Conservation (phyloP, 2,888 invertebrate genomes). For the Leucophenga maculata region DNA sequence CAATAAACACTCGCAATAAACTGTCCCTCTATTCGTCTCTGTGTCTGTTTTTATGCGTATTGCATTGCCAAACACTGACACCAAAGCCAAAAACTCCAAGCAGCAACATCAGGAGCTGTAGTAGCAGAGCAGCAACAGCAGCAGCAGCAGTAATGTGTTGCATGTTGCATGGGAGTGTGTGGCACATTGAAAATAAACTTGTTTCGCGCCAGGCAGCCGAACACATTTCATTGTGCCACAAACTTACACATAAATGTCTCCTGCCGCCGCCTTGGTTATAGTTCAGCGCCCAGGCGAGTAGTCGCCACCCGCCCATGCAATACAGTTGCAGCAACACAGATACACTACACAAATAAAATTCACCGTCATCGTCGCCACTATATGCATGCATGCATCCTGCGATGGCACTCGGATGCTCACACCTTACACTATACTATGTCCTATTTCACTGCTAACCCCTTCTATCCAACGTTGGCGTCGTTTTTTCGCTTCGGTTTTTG, state of each 20-base stretch:
- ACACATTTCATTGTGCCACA: not conserved
- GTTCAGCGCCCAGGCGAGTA: not conserved
- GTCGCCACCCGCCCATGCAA: not conserved
- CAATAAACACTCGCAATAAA: too few species aligned
- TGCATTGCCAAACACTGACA: conserved; percentile 23
- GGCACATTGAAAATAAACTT: conserved; percentile 16
- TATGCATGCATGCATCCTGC: not conserved
- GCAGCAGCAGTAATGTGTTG: not conserved
- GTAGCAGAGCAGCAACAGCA: not conserved
- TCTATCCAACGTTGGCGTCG: not conserved
- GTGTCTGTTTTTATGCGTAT: conserved; percentile 9
- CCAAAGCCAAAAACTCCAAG: conserved; percentile 23
- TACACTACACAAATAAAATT: too few species aligned
- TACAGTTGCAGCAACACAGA: not conserved
- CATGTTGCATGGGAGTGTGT: not conserved
- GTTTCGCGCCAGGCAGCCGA: conserved; percentile 22
- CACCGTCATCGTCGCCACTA: not conserved
- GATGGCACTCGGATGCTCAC: not conserved
- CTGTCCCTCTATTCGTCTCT: not conserved
- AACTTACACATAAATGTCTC: too few species aligned
- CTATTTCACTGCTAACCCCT: not conserved
- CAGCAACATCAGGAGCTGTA: not conserved
- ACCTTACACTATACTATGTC: not conserved
- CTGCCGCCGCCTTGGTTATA: not conserved
- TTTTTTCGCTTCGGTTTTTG: conserved; percentile 20